Evolutionary conservation across 2,888 invertebrate species (phyloP).

Genomic region (Microplitis deprimator): DNA sequence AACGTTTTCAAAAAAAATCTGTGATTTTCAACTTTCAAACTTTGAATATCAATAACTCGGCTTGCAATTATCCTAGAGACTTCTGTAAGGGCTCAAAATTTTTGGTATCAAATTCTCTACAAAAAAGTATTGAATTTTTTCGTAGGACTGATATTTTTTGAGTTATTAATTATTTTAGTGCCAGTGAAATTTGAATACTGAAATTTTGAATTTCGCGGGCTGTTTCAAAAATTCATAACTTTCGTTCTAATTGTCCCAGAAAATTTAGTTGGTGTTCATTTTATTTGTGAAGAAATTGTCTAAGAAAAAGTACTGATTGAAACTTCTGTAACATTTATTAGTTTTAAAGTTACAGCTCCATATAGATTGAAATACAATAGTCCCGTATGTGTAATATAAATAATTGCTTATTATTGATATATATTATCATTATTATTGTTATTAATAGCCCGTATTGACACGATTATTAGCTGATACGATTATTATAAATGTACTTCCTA

Average conservation of each 20-base stretch:
- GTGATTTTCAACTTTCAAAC: neutral
- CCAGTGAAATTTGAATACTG: no score
- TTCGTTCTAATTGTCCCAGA: neutral
- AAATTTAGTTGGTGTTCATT: neutral
- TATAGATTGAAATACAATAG: neutral
- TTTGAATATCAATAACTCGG: neutral
- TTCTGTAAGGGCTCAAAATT: neutral
- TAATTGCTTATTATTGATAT: neutral
- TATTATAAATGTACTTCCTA: neutral
- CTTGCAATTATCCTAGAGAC: neutral
- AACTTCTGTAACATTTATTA: neutral
- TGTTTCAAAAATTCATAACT: neutral
- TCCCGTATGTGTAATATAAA: neutral
- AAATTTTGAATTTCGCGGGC: no score
- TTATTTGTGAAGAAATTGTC: neutral
- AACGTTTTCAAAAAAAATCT: neutral
- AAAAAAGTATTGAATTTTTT: neutral
- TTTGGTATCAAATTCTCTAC: neutral
- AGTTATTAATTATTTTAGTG: no score
- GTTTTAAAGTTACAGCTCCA: neutral
- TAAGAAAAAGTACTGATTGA: neutral
- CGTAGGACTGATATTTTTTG: no score
- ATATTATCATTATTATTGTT: neutral
- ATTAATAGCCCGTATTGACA: conserved; percentile 1
- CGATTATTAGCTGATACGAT: conserved; percentile 1